These are phyloP conservation scores for Protophormia terraenovae DNA, from an alignment of 2,888 invertebrate genomes.

Conservation along the genomic window DNA sequence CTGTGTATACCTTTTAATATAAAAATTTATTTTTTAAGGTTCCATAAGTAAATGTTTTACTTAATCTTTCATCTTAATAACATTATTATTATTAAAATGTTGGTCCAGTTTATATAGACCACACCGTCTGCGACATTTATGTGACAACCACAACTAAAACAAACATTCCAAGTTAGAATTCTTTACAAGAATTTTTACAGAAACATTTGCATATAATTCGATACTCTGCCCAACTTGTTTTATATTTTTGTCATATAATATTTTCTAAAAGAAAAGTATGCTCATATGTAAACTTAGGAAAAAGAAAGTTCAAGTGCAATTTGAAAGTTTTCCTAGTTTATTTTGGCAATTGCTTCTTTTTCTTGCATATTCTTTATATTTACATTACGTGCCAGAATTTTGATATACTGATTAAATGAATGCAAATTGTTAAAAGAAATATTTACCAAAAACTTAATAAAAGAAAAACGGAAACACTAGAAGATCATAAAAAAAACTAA, in stretches of 20 bases:
- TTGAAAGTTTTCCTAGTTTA: conserved; percentile 54
- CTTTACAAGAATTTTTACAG: too few species aligned
- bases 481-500: neutral
- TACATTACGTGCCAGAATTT: conserved; percentile 59
- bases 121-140: neutral
- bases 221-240: neutral
- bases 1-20: too few species aligned
- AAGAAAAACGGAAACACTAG: too few species aligned
- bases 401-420: conserved; percentile 50
- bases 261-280: neutral
- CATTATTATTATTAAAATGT: too few species aligned
- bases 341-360: conserved; percentile 50
- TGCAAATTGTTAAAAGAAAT: neutral
- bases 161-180: neutral
- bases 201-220: neutral
- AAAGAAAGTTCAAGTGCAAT: conserved; percentile 55
- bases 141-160: neutral
- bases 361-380: conserved; percentile 3
- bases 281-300: neutral
- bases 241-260: neutral
- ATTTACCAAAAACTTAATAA: neutral
- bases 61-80: too few species aligned
- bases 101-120: too few species aligned
- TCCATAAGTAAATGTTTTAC: too few species aligned
- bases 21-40: too few species aligned